Percentiles rank a stretch among this genome's conserved stretches.
Evolutionary conservation across 2,888 invertebrate species (phyloP).

Genomic region (Rotaria socialis): DNA sequence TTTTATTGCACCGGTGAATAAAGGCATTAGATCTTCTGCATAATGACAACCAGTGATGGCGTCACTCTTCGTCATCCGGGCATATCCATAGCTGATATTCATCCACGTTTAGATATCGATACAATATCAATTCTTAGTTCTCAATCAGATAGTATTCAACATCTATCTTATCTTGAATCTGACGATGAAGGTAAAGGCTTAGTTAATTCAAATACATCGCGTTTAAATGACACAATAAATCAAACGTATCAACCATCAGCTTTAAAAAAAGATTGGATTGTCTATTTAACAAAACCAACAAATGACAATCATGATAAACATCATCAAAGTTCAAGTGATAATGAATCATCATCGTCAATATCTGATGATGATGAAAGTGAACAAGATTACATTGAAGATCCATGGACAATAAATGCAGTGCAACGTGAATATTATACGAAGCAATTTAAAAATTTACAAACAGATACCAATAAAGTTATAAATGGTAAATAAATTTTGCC

Average conservation of each 20-base stretch:
- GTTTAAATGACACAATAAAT: neutral
- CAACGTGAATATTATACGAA: conserved; percentile 85
- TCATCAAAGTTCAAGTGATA: neutral
- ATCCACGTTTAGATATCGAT: conserved; percentile 1
- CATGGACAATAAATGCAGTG: conserved; percentile 64
- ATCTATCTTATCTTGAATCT: conserved; percentile 15
- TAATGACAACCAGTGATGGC: neutral
- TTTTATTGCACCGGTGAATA: neutral
- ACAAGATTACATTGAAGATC: too few relatives aligned
- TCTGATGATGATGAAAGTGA: neutral
- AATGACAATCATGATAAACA: neutral
- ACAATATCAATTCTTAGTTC: conserved; percentile 12
- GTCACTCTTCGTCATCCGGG: neutral
- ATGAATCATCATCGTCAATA: conserved; percentile 22
- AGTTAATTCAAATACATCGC: neutral
- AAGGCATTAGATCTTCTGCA: neutral
- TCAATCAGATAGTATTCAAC: conserved; percentile 35
- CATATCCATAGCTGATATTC: neutral
- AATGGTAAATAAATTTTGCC: conserved; percentile 49
- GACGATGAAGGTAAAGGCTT: conserved; percentile 10
- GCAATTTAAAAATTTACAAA: conserved; percentile 81
- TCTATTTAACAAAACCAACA: conserved; percentile 1
- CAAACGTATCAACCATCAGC: neutral
- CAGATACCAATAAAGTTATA: conserved; percentile 60
- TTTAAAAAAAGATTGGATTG: conserved; percentile 34